Evolutionary conservation across 2,797 vertebrate species (phyloP).

Genomic region (Enteromius afrohamiltoni): DNA sequence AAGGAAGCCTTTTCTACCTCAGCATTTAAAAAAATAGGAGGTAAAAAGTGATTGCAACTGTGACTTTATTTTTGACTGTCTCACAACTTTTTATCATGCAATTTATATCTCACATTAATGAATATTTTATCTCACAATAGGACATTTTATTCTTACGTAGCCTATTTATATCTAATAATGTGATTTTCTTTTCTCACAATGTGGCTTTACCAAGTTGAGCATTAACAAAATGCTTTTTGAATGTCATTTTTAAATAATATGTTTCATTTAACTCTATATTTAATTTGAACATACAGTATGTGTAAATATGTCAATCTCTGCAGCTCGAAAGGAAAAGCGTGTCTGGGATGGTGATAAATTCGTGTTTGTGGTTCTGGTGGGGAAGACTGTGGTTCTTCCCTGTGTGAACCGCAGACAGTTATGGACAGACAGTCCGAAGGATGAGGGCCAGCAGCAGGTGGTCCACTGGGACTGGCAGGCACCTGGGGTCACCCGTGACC

Average conservation of each 20-base stretch:
- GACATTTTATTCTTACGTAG: no score
- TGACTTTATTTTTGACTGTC: neutral
- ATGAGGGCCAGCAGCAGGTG: slow-evolving; percentile 95
- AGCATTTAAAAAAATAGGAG: neutral
- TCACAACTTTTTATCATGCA: neutral
- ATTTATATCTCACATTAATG: neutral
- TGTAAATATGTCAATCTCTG: slow-evolving; percentile 15
- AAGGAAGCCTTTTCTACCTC: neutral
- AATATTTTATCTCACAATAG: neutral
- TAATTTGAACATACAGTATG: neutral
- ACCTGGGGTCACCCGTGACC: slow-evolving; percentile 88
- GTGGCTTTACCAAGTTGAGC: neutral
- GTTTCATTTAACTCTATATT: neutral
- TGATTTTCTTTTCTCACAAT: no score
- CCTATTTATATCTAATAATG: no score
- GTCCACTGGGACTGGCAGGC: slow-evolving; percentile 96
- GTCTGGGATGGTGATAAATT: slow-evolving; percentile 91
- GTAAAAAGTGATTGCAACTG: neutral
- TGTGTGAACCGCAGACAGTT: slow-evolving; percentile 87
- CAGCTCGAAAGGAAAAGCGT: slow-evolving; percentile 80
- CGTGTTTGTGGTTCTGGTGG: slow-evolving; percentile 81
- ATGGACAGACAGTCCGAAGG: slow-evolving; percentile 88
- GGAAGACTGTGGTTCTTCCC: slow-evolving; percentile 82
- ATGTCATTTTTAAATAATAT: neutral
- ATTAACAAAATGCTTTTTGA: neutral